phyloP scores from a whole-genome alignment of 2,797 vertebrate species.

The Danio albolineatus region DNA sequence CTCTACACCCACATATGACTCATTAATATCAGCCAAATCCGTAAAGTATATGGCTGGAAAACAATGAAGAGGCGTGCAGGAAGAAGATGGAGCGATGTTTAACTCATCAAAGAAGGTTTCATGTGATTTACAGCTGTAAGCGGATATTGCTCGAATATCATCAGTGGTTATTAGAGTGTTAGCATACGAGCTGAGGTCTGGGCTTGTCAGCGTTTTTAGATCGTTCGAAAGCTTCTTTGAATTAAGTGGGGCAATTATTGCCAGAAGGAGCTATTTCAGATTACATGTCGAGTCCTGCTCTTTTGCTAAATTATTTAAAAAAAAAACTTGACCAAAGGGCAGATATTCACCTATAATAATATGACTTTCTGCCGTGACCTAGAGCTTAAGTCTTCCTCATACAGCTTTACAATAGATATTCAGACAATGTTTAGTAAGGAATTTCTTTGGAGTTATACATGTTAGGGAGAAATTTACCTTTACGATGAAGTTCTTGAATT shows the following conservation, averaged over 20 bases:
- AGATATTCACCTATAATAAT: background rate
- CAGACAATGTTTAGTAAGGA: background rate
- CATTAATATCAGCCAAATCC: conserved; percentile 51
- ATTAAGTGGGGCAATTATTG: conserved; percentile 40
- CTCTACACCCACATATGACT: conserved; percentile 52
- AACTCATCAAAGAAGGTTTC: conserved; percentile 27
- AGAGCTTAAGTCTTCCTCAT: background rate
- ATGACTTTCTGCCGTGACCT: background rate
- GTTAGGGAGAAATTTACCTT: background rate
- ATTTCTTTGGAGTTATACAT: background rate
- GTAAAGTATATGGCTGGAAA: conserved; percentile 36
- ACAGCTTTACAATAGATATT: background rate
- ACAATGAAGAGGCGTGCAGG: conserved; percentile 35
- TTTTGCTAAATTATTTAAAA: background rate
- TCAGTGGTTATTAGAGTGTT: background rate
- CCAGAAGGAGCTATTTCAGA: conserved; percentile 23
- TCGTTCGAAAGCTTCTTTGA: conserved; percentile 31
- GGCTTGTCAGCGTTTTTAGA: conserved; percentile 19
- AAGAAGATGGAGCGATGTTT: conserved; percentile 10
- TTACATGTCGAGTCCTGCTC: conserved; percentile 22
- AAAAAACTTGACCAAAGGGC: conserved; percentile 2
- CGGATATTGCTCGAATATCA: conserved; percentile 2
- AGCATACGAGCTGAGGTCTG: background rate
- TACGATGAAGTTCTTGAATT: background rate
- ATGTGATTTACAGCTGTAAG: background rate